Percentiles rank a stretch among this genome's conserved stretches.
Conservation (phyloP, 1,140 invertebrate genomes). For the Drosophila guanche region DNA sequence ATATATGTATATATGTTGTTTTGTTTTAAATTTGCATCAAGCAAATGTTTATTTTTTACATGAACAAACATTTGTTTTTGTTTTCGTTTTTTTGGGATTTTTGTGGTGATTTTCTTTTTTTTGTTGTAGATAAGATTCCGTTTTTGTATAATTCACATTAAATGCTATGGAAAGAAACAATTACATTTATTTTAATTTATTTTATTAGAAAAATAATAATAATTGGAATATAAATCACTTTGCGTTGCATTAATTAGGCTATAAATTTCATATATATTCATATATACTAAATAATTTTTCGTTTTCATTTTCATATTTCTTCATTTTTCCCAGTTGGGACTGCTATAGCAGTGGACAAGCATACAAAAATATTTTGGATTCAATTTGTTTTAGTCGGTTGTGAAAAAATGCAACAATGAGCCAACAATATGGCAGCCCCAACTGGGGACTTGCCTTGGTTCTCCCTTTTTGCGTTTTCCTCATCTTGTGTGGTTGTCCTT, state of each 20-base stretch:
- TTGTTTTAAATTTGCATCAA: conserved; percentile 50
- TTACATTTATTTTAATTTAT: conserved; percentile 71
- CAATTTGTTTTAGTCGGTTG: conserved; percentile 22
- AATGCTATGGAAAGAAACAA: conserved; percentile 65
- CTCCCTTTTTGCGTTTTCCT: conserved; percentile 10
- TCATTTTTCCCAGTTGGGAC: conserved; percentile 39
- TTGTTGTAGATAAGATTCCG: conserved; percentile 54
- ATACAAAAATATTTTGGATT: conserved; percentile 26
- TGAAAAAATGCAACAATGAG: conserved; percentile 54
- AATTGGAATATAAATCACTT: conserved; percentile 82
- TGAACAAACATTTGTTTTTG: conserved; percentile 59
- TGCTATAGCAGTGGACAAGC: conserved; percentile 45
- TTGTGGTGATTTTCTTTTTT: conserved; percentile 34
- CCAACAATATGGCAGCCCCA: conserved; percentile 53
- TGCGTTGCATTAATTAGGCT: conserved; percentile 63
- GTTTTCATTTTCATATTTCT: conserved; percentile 16
- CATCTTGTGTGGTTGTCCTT: conserved; percentile 18
- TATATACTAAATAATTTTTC: conserved; percentile 50
- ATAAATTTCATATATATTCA: conserved; percentile 64
- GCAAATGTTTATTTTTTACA: conserved; percentile 58
- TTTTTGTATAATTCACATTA: conserved; percentile 59
- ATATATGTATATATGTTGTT: neutral
- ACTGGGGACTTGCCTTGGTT: conserved; percentile 53
- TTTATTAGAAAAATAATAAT: conserved; percentile 81
- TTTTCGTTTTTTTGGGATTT: conserved; percentile 32